Base-by-base conservation (phyloP, 2,113 vertebrate genomes). In the Phrynosoma platyrhinos region DNA sequence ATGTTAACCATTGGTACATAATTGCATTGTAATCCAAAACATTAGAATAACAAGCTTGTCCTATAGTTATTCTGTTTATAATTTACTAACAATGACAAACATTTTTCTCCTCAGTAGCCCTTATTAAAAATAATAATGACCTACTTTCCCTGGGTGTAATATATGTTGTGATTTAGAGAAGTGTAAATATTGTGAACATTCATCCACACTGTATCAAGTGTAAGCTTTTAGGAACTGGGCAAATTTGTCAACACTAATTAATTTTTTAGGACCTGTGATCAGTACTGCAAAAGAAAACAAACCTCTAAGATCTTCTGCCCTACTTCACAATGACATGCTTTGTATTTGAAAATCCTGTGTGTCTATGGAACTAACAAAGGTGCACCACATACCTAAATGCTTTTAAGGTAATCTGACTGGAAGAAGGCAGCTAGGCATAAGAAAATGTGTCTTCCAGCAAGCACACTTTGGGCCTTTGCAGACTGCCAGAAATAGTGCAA, bases 131-230 rank as follows among this genome's bases (percentile, higher is more conserved):
- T 76, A 5, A 0, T n/a, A 8, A 5, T 9, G 6, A 87, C 23
- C 5, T 85, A 76, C 86, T 36, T 36, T 78, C 88, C 69, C 79
- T 55, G 5, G 0, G 1, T 71, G 25, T 30, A 30, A 71, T 75
- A 40, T 20, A 36, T 42, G 25, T n/a, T 87, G 32, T 20, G 30
- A 83, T 55, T 76, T 74, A 89, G 18, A 5, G 9, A 69, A 88
- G 53, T 90, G 13, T 13, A 16, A 69, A 5, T 32, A 25, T 84
- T 87, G 86, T 30, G 5, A 90, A 87, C 58, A 76, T 85, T 91
- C 86, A 87, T 91, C 62, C 82, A 2, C 9, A 1, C 55, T 32
- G 1, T 42, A 18, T 87, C 47, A 82, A 92, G 92, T 85, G 91
- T 0, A 85, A 47, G 40, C 7, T 78, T 91, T 78, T 16, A 66